Base-by-base conservation (phyloP, 2,113 vertebrate genomes). In the Romanogobio albipinnatus region DNA sequence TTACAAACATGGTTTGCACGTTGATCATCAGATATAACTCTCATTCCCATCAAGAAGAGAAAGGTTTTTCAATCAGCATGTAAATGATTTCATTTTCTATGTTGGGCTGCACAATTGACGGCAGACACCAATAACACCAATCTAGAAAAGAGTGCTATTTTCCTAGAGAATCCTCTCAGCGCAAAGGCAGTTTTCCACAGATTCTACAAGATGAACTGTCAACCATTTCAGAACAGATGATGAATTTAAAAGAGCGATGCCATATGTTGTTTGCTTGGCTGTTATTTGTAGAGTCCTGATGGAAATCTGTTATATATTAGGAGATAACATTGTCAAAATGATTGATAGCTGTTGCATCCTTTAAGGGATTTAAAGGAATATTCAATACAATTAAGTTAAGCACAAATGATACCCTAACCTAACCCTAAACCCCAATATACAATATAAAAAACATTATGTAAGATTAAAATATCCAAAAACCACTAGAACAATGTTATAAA, bases 291-390 rank as follows among this genome's bases (percentile, higher is more conserved):
- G 70, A 73, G 14, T 74, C 71, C 71, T 49, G 71, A 74, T 74
- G n/a, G 43, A 49, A 74, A 74, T 47, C 43, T 26, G 70, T 7
- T 24, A 73, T 8, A 47, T 47, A 47, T 47, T 47, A 47, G 43
- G 70, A 73, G 70, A 73, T 49, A 74, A 74, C 22, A 45, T n/a
- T 74, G n/a, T 74, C 71, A 74, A 26, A 47, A 74, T 74, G 43
- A 74, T 74, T 74, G 43, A 74, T 47, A 24, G 43, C 45, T 73
- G n/a, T 47, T 73, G 13, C 4, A 43, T 45, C 68, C 68, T 71
- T 71, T 22, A 26, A 13, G 22, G 39, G 39, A 24, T 73, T 68
- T 39, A 39, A 39, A 70, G 8, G 66, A 43, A 39, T 71, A 43
- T 71, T 43, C 9, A 47, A 0, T 8, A 24, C 70, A 47, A 61